Evolutionary conservation across 2,888 invertebrate genomes (phyloP).

Genomic region (Lithophane socia): DNA sequence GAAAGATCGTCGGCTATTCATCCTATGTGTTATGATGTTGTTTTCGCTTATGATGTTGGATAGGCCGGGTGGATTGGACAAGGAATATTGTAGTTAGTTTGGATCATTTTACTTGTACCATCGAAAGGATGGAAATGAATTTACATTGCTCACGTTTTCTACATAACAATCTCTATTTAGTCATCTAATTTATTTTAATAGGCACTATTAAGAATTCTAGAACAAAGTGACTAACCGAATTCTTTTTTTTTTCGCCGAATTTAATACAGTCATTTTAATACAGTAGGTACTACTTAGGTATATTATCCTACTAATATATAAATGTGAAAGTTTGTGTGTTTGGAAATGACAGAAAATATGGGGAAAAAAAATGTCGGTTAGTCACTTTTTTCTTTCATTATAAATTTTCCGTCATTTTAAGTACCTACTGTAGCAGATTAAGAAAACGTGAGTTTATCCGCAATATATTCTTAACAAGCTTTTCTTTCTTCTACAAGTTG

Average conservation of each 20-base stretch:
- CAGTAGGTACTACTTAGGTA: too few relatives aligned
- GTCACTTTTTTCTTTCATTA: too few relatives aligned
- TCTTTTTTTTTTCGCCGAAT: too few relatives aligned
- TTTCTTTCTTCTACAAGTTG: not conserved
- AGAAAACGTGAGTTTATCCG: not conserved
- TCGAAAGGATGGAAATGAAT: not conserved
- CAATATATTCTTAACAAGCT: not conserved
- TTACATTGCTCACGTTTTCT: not conserved
- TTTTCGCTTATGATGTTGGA: conserved; percentile 53
- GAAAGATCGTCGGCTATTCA: conserved; percentile 62
- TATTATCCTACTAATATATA: too few relatives aligned
- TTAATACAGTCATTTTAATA: too few relatives aligned
- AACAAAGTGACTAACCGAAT: too few relatives aligned
- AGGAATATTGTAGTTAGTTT: conserved; percentile 17
- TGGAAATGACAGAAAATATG: too few relatives aligned
- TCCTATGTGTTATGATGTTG: conserved; percentile 59
- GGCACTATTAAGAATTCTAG: not conserved
- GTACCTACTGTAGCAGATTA: not conserved
- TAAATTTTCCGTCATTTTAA: not conserved
- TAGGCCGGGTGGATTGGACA: conserved; percentile 22
- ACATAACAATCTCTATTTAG: not conserved
- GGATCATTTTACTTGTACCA: conserved; percentile 11
- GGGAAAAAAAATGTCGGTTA: too few relatives aligned
- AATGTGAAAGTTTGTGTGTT: too few relatives aligned
- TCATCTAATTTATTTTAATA: not conserved